Base-by-base conservation (phyloP, 2,888 invertebrate genomes). In the Eupithecia abbreviata region DNA sequence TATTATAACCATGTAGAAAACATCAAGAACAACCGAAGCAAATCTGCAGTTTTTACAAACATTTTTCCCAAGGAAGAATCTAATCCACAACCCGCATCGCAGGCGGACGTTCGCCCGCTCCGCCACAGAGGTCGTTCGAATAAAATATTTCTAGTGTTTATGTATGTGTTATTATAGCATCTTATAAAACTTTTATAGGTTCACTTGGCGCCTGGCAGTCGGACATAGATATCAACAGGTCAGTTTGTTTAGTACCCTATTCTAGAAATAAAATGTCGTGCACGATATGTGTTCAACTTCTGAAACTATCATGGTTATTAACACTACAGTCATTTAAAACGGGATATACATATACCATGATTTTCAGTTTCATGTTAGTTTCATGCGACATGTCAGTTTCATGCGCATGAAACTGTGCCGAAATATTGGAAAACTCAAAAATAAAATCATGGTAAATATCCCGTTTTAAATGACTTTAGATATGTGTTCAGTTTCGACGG, bases 211-310 rank as follows among this genome's bases (percentile, higher is more conserved):
- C 90, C 80, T 88, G 88, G 81, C 88, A 90, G 77, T 83, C 89
- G 84, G 88, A 91, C 79, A 87, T 89, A 86, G 91, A 92, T 82
- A 88, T 90, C 87, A 92, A 92, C 91, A 93, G 93, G 93, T 93
- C 80, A 84, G 92, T 90, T 79, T 51, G 62, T 68, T 42, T n/a
- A 47, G 45, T 45, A 10, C 62, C 10, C 13, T 18, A 45, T 69
- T 66, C 41, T 55, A 7, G 45, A 70, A 76, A 15, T 42, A 42
- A 65, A 69, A 45, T 66, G 12, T 74, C 45, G 42, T 71, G 71
- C 42, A 18, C 18, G 58, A 58, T 58, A 58, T 58, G 9, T 55
- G 55, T n/a, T 0, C 6, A 55, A n/a, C n/a, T n/a, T n/a, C n/a
- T n/a, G n/a, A n/a, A n/a, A n/a, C n/a, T n/a, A n/a, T n/a, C n/a